Conservation (phyloP, 2,888 invertebrate genomes). For the Elysia crispata region DNA sequence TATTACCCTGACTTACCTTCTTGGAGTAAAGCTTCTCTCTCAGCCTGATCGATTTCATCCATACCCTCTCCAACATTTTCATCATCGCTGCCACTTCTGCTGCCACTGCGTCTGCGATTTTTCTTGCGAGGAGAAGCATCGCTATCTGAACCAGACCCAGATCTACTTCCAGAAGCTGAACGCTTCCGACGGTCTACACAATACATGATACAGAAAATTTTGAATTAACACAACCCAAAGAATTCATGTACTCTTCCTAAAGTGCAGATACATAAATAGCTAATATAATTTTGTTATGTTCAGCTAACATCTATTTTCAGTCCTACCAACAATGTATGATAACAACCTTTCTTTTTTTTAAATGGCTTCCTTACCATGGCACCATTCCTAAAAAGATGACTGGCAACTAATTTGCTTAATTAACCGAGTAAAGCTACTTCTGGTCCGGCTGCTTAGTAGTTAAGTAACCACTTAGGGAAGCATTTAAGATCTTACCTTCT, state of each 20-base stretch:
- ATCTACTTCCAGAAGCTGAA: conserved; percentile 53
- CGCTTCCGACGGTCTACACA: conserved; percentile 2
- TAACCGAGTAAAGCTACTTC: too few species aligned
- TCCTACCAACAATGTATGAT: not conserved
- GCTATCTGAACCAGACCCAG: conserved; percentile 53
- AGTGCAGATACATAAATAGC: not conserved
- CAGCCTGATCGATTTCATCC: conserved; percentile 49
- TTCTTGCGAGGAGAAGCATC: conserved; percentile 58
- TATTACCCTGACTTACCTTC: conserved; percentile 42
- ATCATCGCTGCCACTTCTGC: conserved; percentile 58
- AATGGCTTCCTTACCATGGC: too few species aligned
- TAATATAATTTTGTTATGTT: too few species aligned
- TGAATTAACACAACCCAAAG: not conserved
- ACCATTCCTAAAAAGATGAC: too few species aligned
- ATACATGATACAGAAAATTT: not conserved
- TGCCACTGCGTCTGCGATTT: conserved; percentile 51
- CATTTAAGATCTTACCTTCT: too few species aligned
- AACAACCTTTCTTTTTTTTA: too few species aligned
- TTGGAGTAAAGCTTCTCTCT: conserved; percentile 38
- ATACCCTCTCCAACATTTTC: conserved; percentile 52
- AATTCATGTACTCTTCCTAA: not conserved
- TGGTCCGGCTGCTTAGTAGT: too few species aligned
- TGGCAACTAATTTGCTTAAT: too few species aligned
- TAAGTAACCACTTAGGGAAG: too few species aligned
- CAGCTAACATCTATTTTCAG: not conserved